A percentile compares a stretch with the other conserved stretches of the same genome.
Evolutionary conservation across 2,888 invertebrate genomes (phyloP).

Genomic region (Drosophila paranaensis): DNA sequence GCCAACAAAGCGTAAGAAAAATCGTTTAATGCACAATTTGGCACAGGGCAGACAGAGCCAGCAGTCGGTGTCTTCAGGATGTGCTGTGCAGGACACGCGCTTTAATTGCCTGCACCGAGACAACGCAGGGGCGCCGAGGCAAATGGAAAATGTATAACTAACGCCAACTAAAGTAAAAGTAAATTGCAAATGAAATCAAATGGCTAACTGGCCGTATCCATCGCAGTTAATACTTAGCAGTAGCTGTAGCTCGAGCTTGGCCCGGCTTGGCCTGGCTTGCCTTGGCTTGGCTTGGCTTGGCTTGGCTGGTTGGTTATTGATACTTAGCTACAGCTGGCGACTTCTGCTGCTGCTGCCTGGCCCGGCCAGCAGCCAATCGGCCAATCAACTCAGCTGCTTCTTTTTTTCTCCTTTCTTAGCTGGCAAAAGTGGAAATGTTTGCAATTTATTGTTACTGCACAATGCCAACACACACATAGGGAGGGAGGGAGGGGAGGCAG

Average conservation of each 20-base stretch:
- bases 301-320: constrained; percentile 43
- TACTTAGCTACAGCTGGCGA: constrained; percentile 54
- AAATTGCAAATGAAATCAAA: constrained; percentile 59
- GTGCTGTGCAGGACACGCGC: constrained; percentile 20
- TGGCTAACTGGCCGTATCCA: constrained; percentile 50
- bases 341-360: constrained; percentile 11
- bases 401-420: constrained; percentile 8
- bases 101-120: constrained; percentile 33
- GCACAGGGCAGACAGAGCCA: constrained; percentile 7
- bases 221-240: constrained; percentile 42
- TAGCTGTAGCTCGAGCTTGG: constrained; percentile 10
- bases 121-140: not conserved
- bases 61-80: constrained; percentile 2
- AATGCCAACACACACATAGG: constrained; percentile 16
- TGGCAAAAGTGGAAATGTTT: constrained; percentile 55
- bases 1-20: constrained; percentile 54
- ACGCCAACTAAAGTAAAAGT: constrained; percentile 35
- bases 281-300: not conserved
- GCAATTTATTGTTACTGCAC: constrained; percentile 68
- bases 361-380: constrained; percentile 32
- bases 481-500: not conserved
- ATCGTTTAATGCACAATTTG: constrained; percentile 64
- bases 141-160: constrained; percentile 11
- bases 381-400: constrained; percentile 12
- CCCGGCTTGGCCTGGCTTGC: not conserved